Base-by-base conservation (phyloP, 2,113 vertebrate genomes). In the Leptobrachium ailaonicum region DNA sequence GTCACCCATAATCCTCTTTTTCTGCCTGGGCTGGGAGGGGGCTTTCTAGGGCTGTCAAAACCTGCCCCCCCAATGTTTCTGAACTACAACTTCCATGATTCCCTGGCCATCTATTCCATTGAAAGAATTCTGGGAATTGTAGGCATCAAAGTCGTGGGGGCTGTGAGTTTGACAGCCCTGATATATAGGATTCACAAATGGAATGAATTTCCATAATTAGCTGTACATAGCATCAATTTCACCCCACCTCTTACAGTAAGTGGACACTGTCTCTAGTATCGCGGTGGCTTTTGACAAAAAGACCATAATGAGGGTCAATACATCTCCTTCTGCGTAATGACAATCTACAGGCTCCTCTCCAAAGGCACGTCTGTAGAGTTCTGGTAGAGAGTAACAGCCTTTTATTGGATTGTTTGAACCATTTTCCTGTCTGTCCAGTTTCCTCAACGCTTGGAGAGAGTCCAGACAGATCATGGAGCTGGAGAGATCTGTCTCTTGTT, bases 171-270 rank as follows among this genome's bases (percentile, higher is more conserved):
- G 20, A 32, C 20, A 32, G 1, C 20, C 20, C 20, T 32, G 20
- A 32, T 32, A 32, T 32, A 32, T 32, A 32, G 20, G 20, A 32
- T 32, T 32, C 20, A 32, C 20, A 32, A 32, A 32, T 32, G 20
- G 20, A 32, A 32, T 32, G 20, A 32, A 32, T 32, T 32, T 32
- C 20, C 20, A 32, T 32, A 32, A 32, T 40, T 41, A 58, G 13
- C 6, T 12, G 1, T 90, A 86, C 88, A 90, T 89, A 64, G 89
- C 88, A 44, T 54, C 41, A 0, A 92, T 71, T 1, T 85, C 75
- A 1, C 14, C 77, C 89, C 89, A 91, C 42, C 20, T 76, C 0
- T 69, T 64, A 50, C 86, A 89, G 40, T 80, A 81, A 41, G 58
- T 42, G 0, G 83, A 80, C 0, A 85, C 20, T 32, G 20, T 32